These are phyloP conservation scores for Porites cylindrica DNA, from an alignment of 92 coral and sea anemone genomes.

Conservation along the genomic window DNA sequence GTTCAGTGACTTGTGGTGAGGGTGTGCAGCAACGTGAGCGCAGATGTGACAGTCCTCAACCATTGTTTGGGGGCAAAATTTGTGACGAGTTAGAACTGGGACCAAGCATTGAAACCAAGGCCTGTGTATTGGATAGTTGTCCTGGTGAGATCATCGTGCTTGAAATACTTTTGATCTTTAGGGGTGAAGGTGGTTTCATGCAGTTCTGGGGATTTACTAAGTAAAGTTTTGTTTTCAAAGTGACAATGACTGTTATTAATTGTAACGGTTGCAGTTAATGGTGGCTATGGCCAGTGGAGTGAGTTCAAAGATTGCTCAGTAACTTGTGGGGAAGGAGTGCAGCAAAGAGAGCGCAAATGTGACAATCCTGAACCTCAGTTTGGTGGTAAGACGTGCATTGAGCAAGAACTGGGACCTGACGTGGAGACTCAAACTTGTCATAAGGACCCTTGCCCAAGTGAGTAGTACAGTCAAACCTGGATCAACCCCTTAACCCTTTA, in stretches of 20 bases:
- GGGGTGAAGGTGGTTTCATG: neutral
- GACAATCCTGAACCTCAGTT: constrained; percentile 50
- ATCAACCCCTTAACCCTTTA: too few relatives aligned
- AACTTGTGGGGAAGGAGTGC: constrained; percentile 63
- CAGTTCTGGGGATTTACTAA: too few relatives aligned
- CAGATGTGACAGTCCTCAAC: constrained; percentile 67
- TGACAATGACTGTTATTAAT: neutral
- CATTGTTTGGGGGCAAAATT: constrained; percentile 59
- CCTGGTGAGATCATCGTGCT: constrained; percentile 53
- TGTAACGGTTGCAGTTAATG: constrained; percentile 39
- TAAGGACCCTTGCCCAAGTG: constrained; percentile 48
- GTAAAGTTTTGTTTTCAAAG: neutral
- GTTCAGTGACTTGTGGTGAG: constrained; percentile 76
- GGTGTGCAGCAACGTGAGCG: constrained; percentile 69
- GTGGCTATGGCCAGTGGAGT: constrained; percentile 59
- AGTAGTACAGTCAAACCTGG: neutral
- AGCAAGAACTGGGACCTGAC: constrained; percentile 47
- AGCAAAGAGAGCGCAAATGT: constrained; percentile 44
- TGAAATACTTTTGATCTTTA: neutral
- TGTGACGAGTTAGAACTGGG: constrained; percentile 62
- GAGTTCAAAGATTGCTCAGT: constrained; percentile 56
- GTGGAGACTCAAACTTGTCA: constrained; percentile 39
- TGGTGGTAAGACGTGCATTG: constrained; percentile 52
- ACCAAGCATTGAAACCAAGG: constrained; percentile 47
- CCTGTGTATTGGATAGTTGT: constrained; percentile 59